Evolutionary conservation across 1,140 invertebrate genomes (phyloP).

Genomic region (Musca domestica): DNA sequence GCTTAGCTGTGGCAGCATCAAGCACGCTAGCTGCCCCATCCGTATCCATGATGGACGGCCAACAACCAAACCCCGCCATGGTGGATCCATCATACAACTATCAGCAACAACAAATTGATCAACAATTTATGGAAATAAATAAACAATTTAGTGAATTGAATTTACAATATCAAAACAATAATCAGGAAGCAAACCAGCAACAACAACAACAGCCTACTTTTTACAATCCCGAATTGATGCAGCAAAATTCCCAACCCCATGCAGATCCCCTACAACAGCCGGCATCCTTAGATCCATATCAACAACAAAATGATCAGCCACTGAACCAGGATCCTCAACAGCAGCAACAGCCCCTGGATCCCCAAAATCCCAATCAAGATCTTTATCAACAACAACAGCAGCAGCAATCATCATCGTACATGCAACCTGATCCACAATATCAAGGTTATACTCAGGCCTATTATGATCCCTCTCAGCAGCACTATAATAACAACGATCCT

Average conservation of each 20-base stretch:
- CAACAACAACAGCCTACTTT: slow-evolving; percentile 22
- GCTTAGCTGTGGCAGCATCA: neutral
- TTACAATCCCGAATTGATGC: slow-evolving; percentile 12
- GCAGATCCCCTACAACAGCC: neutral
- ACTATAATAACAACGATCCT: slow-evolving; percentile 29
- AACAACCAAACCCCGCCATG: neutral
- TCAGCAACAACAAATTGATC: slow-evolving; percentile 39
- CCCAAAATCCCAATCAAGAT: slow-evolving; percentile 6
- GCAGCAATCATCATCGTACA: slow-evolving; percentile 23
- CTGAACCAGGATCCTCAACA: neutral
- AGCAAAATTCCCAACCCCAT: neutral
- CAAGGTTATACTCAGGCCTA: slow-evolving; percentile 30
- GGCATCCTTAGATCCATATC: slow-evolving; percentile 12
- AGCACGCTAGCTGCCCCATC: neutral
- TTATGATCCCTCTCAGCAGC: slow-evolving; percentile 37
- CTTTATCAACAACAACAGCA: slow-evolving; percentile 24
- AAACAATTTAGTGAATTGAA: slow-evolving; percentile 50
- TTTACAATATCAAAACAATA: slow-evolving; percentile 41
- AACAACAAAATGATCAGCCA: slow-evolving; percentile 27
- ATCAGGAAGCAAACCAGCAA: neutral
- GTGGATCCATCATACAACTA: neutral
- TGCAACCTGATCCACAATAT: neutral
- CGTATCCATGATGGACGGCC: neutral
- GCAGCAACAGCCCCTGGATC: slow-evolving; percentile 3
- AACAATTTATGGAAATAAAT: slow-evolving; percentile 50